A percentile compares a stretch with the other conserved stretches of the same genome.
phyloP scores from a whole-genome alignment of 2,113 vertebrate species.

The Clinocottus analis region DNA sequence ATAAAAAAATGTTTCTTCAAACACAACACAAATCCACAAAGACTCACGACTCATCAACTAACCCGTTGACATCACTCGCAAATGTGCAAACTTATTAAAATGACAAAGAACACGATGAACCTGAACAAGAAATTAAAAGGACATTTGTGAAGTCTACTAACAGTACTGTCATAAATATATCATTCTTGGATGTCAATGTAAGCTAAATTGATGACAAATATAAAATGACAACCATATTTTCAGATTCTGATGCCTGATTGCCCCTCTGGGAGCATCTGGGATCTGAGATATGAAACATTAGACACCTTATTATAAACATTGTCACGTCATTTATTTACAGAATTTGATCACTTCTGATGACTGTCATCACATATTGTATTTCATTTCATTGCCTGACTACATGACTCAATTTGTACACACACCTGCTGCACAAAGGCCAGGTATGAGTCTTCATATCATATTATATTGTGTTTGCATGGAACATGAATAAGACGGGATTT shows the following conservation, averaged over 20 bases:
- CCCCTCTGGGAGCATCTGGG: not conserved
- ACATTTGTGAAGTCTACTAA: not conserved
- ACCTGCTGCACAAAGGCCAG: not conserved
- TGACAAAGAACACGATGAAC: not conserved
- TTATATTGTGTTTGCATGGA: not conserved
- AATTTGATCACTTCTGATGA: not conserved
- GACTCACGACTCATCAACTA: too few species aligned
- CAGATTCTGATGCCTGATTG: not conserved
- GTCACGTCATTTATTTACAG: not conserved
- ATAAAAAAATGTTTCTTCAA: too few species aligned
- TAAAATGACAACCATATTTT: not conserved
- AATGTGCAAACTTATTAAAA: not conserved
- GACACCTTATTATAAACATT: not conserved
- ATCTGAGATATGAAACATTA: not conserved
- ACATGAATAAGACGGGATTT: not conserved
- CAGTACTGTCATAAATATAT: not conserved
- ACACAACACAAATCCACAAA: too few species aligned
- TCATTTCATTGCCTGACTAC: not conserved
- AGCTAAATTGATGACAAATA: not conserved
- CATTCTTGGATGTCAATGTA: not conserved
- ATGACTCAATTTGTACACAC: not conserved
- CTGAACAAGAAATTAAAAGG: not conserved
- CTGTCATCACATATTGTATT: not conserved
- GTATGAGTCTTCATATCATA: not conserved
- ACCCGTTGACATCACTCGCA: too few species aligned